These are phyloP conservation scores for Dallia pectoralis DNA, from an alignment of 2,797 vertebrate genomes.

Conservation along the genomic window DNA sequence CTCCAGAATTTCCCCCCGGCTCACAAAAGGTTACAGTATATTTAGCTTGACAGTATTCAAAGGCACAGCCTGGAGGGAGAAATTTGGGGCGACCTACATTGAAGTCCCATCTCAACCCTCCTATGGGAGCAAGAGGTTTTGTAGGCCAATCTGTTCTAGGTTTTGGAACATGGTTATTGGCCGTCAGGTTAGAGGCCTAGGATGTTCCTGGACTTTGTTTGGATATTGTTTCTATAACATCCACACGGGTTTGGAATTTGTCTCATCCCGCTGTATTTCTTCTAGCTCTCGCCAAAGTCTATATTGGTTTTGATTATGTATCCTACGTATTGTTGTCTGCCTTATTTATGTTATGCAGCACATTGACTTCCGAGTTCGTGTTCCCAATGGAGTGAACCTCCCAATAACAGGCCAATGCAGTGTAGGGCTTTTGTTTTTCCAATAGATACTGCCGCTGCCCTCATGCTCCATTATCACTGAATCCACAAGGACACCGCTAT, in stretches of 20 bases:
- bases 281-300: not conserved
- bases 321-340: not conserved
- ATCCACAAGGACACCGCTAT: no score
- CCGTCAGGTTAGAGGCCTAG: not conserved
- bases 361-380: not conserved
- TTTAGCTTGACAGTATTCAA: constrained; percentile 69
- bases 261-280: not conserved
- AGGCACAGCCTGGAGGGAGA: constrained; percentile 10
- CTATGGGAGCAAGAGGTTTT: not conserved
- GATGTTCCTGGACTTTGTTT: not conserved
- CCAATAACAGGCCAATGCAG: not conserved
- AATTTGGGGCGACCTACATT: constrained; percentile 23
- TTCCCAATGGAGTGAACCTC: not conserved
- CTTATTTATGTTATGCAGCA: not conserved
- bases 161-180: not conserved
- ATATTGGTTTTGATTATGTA: not conserved
- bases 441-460: not conserved
- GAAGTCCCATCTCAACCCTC: not conserved
- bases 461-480: not conserved
- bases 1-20: constrained; percentile 36
- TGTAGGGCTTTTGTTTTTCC: not conserved
- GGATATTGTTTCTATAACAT: not conserved
- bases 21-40: constrained; percentile 59
- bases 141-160: not conserved
- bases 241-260: not conserved